Conservation (phyloP, 2,113 vertebrate genomes). For the Sialia sialis region DNA sequence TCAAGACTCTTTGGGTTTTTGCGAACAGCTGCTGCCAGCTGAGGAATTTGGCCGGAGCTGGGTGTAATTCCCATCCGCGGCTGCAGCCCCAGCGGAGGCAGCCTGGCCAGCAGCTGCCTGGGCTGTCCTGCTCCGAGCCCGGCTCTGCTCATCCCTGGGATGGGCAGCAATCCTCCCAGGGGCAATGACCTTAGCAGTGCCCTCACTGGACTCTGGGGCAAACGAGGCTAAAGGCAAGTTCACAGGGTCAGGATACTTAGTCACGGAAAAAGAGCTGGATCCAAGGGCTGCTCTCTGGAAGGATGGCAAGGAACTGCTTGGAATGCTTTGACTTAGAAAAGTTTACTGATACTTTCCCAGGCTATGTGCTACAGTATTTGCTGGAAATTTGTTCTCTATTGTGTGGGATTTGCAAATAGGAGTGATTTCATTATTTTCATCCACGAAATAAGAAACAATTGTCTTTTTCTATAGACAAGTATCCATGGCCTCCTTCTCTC, state of each 20-base stretch:
- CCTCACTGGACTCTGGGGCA: background rate
- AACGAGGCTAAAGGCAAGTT: background rate
- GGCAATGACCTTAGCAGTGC: background rate
- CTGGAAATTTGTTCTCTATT: background rate
- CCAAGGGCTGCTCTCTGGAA: background rate
- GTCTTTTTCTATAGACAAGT: background rate
- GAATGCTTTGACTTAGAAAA: background rate
- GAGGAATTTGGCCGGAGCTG: slow-evolving; percentile 25
- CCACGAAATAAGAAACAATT: background rate
- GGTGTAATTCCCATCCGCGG: background rate
- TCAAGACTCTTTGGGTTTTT: slow-evolving; percentile 4
- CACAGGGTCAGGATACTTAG: background rate
- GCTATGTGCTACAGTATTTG: background rate
- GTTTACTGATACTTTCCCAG: background rate
- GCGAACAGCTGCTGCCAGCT: slow-evolving; percentile 36
- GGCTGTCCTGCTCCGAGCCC: background rate
- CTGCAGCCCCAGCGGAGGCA: background rate
- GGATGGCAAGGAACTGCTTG: background rate
- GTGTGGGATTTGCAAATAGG: background rate
- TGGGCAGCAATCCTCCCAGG: background rate
- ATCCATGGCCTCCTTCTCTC: background rate
- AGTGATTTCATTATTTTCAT: background rate
- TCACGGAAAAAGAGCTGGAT: background rate
- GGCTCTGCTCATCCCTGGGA: background rate
- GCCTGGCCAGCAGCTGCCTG: background rate